These are phyloP conservation scores for Cinclus cinclus DNA, from an alignment of 2,113 vertebrate species.

Conservation along the genomic window DNA sequence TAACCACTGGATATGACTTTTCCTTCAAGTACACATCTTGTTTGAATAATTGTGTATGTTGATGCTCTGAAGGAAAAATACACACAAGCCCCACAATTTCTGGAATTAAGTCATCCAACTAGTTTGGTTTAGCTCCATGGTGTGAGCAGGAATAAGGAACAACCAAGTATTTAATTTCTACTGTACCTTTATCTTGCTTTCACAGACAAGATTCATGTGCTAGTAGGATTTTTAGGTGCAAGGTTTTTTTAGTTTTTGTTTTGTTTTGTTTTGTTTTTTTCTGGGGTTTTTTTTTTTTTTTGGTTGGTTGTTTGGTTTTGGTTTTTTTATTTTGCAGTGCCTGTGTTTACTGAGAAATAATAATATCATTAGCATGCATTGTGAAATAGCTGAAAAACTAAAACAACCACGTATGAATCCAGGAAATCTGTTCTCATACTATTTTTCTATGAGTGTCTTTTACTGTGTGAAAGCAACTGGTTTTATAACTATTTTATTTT, in stretches of 20 bases:
- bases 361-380: not conserved
- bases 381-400: not conserved
- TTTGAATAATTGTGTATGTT: not conserved
- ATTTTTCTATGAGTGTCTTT: not conserved
- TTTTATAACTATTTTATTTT: not conserved
- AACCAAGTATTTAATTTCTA: not conserved
- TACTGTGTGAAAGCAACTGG: not conserved
- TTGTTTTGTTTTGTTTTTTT: not conserved
- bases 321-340: not conserved
- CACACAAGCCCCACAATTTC: not conserved
- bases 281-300: not conserved
- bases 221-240: not conserved
- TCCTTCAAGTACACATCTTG: not conserved
- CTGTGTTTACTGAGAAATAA: not conserved
- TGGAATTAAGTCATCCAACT: not conserved
- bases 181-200: not conserved
- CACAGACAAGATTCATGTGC: not conserved
- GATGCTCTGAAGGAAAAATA: not conserved
- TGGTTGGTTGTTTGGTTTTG: not conserved
- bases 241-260: not conserved
- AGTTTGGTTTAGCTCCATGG: not conserved
- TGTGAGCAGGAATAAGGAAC: not conserved
- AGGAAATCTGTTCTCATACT: not conserved
- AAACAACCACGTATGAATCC: not conserved
- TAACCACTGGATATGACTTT: not conserved